Conservation (phyloP, 2,113 vertebrate species). For the Aviceda subcristata region DNA sequence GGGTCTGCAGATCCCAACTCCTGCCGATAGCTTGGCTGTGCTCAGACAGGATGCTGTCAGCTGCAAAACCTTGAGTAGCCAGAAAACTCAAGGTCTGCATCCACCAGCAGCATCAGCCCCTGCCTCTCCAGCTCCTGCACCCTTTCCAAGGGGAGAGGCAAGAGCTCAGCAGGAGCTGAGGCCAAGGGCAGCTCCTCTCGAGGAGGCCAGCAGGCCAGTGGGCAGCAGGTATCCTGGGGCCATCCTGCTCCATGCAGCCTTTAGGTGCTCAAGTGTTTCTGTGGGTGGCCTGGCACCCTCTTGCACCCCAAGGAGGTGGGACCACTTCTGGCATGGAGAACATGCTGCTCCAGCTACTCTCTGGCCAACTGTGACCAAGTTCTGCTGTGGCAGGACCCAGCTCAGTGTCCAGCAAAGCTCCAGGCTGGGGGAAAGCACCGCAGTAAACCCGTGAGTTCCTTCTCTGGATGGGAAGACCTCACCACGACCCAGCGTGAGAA, state of each 20-base stretch:
- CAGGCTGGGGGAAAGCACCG: rapidly evolving
- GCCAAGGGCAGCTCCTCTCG: background rate
- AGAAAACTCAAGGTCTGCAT: background rate
- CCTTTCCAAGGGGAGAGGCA: background rate
- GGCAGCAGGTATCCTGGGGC: background rate
- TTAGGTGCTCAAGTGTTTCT: background rate
- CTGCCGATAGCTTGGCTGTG: background rate
- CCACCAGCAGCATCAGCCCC: background rate
- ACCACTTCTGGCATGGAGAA: background rate
- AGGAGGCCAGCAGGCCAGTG: background rate
- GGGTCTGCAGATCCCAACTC: background rate
- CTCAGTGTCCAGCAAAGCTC: background rate
- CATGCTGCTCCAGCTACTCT: background rate
- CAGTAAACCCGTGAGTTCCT: background rate
- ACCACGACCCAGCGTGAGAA: background rate
- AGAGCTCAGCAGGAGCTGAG: background rate
- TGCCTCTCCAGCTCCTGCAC: background rate
- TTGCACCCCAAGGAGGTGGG: background rate
- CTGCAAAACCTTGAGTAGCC: background rate
- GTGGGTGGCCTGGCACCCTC: background rate
- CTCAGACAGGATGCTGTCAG: background rate
- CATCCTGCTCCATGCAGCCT: background rate
- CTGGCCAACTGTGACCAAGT: background rate
- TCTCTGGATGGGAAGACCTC: background rate
- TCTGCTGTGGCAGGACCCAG: background rate